Evolutionary conservation across 2,888 invertebrate genomes (phyloP).

Genomic region (Strigamia maritima): DNA sequence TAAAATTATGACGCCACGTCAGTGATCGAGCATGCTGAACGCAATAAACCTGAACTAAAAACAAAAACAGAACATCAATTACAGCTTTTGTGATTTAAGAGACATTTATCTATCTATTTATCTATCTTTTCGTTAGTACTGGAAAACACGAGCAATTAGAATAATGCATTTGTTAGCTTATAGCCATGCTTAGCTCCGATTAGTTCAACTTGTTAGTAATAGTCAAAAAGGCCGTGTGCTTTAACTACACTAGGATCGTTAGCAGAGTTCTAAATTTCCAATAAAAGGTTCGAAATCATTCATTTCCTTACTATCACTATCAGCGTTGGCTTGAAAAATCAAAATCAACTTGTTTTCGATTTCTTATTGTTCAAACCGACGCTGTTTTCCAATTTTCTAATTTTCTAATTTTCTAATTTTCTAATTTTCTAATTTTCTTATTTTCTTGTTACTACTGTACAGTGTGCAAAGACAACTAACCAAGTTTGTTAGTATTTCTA

Average conservation of each 20-base stretch:
- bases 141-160: too few relatives aligned
- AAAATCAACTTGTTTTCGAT: too few relatives aligned
- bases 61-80: not conserved
- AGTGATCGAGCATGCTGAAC: not conserved
- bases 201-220: too few relatives aligned
- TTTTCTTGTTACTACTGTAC: not conserved
- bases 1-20: not conserved
- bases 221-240: not conserved
- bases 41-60: constrained; percentile 1
- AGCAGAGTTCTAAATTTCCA: constrained; percentile 15
- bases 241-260: not conserved
- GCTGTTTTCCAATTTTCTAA: too few relatives aligned
- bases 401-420: too few relatives aligned
- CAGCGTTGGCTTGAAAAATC: too few relatives aligned
- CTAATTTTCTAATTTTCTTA: too few relatives aligned
- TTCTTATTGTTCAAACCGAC: too few relatives aligned
- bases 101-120: too few relatives aligned
- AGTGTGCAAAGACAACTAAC: not conserved
- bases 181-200: too few relatives aligned
- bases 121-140: too few relatives aligned
- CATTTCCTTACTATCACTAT: too few relatives aligned
- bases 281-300: not conserved
- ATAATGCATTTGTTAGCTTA: not conserved
- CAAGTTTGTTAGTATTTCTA: not conserved
- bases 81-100: constrained; percentile 22